A percentile compares a stretch with the other conserved stretches of the same genome.
Evolutionary conservation across 2,113 vertebrate species (phyloP).

Genomic region (Eptesicus fuscus): DNA sequence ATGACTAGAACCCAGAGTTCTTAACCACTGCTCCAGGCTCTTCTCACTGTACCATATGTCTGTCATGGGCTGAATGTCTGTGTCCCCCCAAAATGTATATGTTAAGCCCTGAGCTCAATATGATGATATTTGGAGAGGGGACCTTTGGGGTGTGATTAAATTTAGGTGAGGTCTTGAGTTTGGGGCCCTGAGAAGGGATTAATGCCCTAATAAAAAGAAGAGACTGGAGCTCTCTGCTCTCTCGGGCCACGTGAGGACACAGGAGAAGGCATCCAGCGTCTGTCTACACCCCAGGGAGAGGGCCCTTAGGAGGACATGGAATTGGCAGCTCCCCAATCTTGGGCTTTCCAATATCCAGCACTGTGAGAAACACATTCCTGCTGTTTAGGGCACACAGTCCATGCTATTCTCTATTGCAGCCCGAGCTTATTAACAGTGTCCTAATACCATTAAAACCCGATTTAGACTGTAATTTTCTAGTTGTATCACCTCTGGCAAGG

Average conservation of each 20-base stretch:
- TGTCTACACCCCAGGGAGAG: not conserved
- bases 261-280: not conserved
- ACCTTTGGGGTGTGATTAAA: not conserved
- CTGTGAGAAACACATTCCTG: not conserved
- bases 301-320: not conserved
- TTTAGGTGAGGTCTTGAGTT: not conserved
- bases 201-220: not conserved
- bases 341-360: not conserved
- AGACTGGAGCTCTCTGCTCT: not conserved
- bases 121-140: not conserved
- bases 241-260: not conserved
- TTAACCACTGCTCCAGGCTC: not conserved
- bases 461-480: not conserved
- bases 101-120: not conserved
- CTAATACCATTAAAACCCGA: not conserved
- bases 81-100: not conserved
- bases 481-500: not conserved
- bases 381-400: not conserved
- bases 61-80: not conserved
- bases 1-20: not conserved
- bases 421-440: not conserved
- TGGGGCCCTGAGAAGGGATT: not conserved
- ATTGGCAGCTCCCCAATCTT: not conserved
- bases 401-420: not conserved
- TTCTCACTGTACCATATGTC: not conserved